Conservation (phyloP, 2,113 vertebrate genomes). For the Cercopithecus mona region DNA sequence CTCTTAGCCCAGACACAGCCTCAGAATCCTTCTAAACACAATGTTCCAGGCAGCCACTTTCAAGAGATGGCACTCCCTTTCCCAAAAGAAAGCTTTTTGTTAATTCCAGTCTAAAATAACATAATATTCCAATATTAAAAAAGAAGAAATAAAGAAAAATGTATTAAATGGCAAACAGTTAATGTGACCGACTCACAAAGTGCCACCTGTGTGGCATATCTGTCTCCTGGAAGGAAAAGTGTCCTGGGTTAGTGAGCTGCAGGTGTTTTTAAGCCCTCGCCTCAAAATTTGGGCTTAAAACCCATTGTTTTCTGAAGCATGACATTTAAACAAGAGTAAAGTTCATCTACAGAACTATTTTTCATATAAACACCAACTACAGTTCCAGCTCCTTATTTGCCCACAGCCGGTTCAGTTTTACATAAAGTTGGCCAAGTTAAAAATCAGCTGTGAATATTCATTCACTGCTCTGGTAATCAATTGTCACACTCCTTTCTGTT, state of each 20-base stretch:
- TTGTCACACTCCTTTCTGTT: constrained; percentile 65
- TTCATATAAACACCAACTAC: not conserved
- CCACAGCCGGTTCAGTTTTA: constrained; percentile 35
- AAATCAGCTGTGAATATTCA: constrained; percentile 75
- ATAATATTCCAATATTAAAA: not conserved
- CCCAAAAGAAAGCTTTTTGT: not conserved
- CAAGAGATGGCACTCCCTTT: not conserved
- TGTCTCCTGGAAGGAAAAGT: not conserved
- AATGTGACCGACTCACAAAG: not conserved
- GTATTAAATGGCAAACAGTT: not conserved
- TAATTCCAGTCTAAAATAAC: not conserved
- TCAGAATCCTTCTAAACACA: not conserved
- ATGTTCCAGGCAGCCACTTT: not conserved
- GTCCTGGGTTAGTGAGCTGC: not conserved
- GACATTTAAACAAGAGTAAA: constrained; percentile 33
- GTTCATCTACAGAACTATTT: not conserved
- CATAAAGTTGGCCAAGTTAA: constrained; percentile 62
- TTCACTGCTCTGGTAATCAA: constrained; percentile 65
- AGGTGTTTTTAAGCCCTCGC: not conserved
- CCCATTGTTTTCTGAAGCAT: not conserved
- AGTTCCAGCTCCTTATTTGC: constrained; percentile 9
- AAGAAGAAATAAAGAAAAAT: not conserved
- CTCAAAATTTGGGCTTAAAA: not conserved
- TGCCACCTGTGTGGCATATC: not conserved
- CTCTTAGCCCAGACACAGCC: not conserved